Conservation (phyloP, 2,113 vertebrate species). For the Hymenochirus boettgeri region DNA sequence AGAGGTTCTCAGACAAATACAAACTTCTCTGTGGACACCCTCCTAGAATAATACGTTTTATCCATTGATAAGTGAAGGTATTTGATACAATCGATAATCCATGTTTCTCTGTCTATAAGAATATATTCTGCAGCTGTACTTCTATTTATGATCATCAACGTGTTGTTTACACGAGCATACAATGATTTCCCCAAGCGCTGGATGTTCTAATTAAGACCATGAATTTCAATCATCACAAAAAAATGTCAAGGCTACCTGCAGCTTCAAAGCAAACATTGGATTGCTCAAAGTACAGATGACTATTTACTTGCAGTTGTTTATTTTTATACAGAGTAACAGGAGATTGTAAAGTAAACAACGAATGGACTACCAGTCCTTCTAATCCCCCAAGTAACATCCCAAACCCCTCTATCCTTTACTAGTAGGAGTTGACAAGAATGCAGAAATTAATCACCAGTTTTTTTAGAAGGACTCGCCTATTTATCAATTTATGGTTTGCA, state of each 20-base stretch:
- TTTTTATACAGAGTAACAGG: neutral
- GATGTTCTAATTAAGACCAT: neutral
- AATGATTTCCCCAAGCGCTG: neutral
- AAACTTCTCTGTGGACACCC: too few relatives aligned
- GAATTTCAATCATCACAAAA: neutral
- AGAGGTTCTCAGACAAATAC: too few relatives aligned
- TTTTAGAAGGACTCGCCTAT: constrained; percentile 40
- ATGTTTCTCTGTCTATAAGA: neutral
- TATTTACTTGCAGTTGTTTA: neutral
- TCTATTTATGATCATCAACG: neutral
- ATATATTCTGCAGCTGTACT: too few relatives aligned
- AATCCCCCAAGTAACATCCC: neutral
- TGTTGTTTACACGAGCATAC: neutral
- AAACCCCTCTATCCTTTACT: constrained; percentile 9
- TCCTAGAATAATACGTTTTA: too few relatives aligned
- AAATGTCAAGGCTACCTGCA: neutral
- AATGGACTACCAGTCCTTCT: neutral
- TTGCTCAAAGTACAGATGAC: neutral
- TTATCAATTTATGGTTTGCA: constrained; percentile 55
- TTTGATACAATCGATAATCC: too few relatives aligned
- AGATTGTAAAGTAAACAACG: neutral
- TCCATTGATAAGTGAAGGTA: too few relatives aligned
- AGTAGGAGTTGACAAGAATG: constrained; percentile 37
- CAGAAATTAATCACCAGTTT: constrained; percentile 46
- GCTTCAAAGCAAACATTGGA: neutral